These are phyloP conservation scores for Bhutanitis thaidina DNA, from an alignment of 2,888 invertebrate genomes.

Conservation along the genomic window DNA sequence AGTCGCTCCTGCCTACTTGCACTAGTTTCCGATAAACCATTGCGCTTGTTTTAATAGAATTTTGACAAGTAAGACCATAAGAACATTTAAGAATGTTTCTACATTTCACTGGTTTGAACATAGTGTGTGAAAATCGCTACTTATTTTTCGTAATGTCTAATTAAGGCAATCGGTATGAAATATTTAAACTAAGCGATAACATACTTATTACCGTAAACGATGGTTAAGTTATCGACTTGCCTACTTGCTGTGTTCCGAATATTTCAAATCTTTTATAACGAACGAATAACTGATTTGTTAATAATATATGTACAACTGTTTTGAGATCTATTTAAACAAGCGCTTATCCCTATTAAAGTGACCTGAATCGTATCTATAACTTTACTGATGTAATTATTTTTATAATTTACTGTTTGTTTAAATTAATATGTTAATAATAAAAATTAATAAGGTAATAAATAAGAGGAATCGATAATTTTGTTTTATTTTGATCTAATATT, in stretches of 20 bases:
- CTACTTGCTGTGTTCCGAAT: not conserved
- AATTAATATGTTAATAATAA: conserved; percentile 54
- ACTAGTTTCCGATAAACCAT: conserved; percentile 29
- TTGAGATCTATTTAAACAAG: conserved; percentile 7
- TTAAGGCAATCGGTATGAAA: not conserved
- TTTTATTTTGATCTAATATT: conserved; percentile 22
- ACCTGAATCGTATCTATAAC: conserved; percentile 45
- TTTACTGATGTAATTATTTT: conserved; percentile 39
- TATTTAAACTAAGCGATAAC: not conserved
- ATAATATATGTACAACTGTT: not conserved
- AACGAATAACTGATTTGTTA: not conserved
- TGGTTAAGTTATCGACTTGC: not conserved
- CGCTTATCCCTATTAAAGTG: conserved; percentile 33
- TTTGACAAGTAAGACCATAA: not conserved
- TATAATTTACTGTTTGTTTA: conserved; percentile 45
- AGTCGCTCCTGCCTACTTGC: conserved; percentile 53
- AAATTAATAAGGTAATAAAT: conserved; percentile 76
- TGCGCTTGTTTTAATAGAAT: conserved; percentile 3
- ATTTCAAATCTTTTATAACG: not conserved
- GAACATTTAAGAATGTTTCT: not conserved
- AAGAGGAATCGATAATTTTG: conserved; percentile 55
- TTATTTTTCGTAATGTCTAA: conserved; percentile 1
- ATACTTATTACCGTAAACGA: conserved; percentile 3
- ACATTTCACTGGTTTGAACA: not conserved
- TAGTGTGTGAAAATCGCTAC: not conserved